These are phyloP conservation scores for Podarcis lilfordi DNA, from an alignment of 2,797 vertebrate genomes.

Conservation along the genomic window DNA sequence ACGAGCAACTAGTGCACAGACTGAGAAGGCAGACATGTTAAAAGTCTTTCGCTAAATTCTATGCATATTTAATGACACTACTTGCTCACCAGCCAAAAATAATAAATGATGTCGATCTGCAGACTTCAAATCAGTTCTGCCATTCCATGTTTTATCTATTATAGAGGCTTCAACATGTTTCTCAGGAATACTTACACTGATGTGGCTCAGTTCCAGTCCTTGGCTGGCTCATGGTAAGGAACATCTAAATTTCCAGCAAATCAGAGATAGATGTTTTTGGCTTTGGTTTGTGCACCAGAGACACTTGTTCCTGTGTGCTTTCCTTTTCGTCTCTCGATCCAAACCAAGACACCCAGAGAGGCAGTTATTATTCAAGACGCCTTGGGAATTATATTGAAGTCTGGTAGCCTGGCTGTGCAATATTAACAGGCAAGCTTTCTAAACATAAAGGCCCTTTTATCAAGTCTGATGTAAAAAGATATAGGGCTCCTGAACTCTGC, in stretches of 20 bases:
- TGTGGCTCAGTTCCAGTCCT: background rate
- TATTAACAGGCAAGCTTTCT: background rate
- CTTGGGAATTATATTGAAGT: fast-evolving
- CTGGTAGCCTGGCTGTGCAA: background rate
- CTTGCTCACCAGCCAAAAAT: background rate
- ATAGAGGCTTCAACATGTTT: background rate
- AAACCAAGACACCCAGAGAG: background rate
- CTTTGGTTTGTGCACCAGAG: background rate
- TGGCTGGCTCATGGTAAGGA: background rate
- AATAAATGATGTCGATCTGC: background rate
- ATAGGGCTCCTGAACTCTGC: background rate
- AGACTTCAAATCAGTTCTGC: background rate
- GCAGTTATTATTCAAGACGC: background rate
- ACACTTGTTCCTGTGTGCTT: background rate
- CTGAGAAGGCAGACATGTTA: background rate
- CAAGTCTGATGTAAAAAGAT: background rate
- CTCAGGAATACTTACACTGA: background rate
- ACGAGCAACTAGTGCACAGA: background rate
- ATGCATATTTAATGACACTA: background rate
- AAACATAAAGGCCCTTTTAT: background rate
- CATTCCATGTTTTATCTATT: slow-evolving; percentile 8
- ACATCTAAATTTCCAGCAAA: background rate
- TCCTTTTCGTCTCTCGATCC: background rate
- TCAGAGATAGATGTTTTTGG: background rate
- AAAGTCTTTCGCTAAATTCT: background rate